A percentile compares a stretch with the other conserved stretches of the same genome.
Conservation (phyloP, 2,888 invertebrate genomes). For the Flabesymbios commensalis region DNA sequence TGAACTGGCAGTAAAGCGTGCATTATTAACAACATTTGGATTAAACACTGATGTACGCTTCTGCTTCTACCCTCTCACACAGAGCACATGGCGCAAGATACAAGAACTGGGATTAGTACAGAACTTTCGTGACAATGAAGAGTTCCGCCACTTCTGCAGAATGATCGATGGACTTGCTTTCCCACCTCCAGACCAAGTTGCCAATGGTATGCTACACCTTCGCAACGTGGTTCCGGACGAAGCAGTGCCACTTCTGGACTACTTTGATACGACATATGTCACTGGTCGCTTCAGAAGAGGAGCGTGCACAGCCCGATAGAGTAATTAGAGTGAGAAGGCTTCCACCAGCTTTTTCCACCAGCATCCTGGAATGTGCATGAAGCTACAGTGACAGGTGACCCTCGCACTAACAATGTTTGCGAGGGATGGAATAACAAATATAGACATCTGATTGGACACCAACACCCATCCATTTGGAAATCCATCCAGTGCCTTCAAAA, state of each 20-base stretch:
- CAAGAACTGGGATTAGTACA: slow-evolving; percentile 1
- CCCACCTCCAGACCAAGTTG: background rate
- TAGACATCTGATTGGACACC: background rate
- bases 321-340: no score
- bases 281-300: no score
- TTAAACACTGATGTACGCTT: background rate
- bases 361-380: background rate
- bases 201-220: background rate
- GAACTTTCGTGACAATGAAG: background rate
- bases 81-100: slow-evolving; percentile 7
- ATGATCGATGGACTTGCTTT: background rate
- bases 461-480: background rate
- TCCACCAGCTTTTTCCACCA: background rate
- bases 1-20: background rate
- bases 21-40: background rate
- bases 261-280: background rate
- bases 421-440: background rate
- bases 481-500: background rate
- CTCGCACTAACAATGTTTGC: background rate
- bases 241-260: background rate
- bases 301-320: no score
- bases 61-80: slow-evolving; percentile 2
- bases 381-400: background rate
- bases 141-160: background rate
- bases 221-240: background rate